A percentile compares a stretch with the other conserved stretches of the same genome.
Conservation (phyloP, 1,140 invertebrate species). For the Aphidius ervi region DNA sequence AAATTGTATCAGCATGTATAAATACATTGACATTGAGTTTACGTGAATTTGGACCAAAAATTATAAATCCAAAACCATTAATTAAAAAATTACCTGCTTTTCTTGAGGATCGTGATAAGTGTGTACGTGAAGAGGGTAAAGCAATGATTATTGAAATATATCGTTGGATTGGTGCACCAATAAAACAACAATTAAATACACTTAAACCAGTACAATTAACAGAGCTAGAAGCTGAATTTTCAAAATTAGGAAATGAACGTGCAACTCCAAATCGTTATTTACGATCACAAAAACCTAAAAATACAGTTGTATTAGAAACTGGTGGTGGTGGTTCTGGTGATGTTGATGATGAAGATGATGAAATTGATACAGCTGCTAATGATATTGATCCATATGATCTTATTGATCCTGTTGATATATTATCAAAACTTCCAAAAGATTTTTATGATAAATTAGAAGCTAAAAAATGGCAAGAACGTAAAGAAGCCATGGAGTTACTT, state of each 20-base stretch:
- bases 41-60: slow-evolving; percentile 87
- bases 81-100: slow-evolving; percentile 82
- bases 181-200: slow-evolving; percentile 80
- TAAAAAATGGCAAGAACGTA: slow-evolving; percentile 97
- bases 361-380: slow-evolving; percentile 56
- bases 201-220: slow-evolving; percentile 86
- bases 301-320: slow-evolving; percentile 57
- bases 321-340: slow-evolving; percentile 51
- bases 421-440: slow-evolving; percentile 89
- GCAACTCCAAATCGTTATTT: slow-evolving; percentile 75
- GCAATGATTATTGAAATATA: slow-evolving; percentile 86
- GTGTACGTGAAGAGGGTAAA: slow-evolving; percentile 88
- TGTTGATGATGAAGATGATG: slow-evolving; percentile 56
- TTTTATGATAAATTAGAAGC: slow-evolving; percentile 94
- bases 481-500: slow-evolving; percentile 81
- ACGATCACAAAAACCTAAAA: slow-evolving; percentile 82
- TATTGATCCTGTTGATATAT: slow-evolving; percentile 86
- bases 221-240: slow-evolving; percentile 87
- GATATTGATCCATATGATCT: slow-evolving; percentile 90
- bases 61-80: slow-evolving; percentile 83
- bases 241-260: slow-evolving; percentile 64
- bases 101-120: slow-evolving; percentile 88
- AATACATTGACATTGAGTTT: slow-evolving; percentile 70
- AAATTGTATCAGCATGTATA: slow-evolving; percentile 86
- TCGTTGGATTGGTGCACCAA: slow-evolving; percentile 82